Base-by-base conservation (phyloP, 37 sponge, comb jelly and placozoan species). In the Oopsacas minuta region DNA sequence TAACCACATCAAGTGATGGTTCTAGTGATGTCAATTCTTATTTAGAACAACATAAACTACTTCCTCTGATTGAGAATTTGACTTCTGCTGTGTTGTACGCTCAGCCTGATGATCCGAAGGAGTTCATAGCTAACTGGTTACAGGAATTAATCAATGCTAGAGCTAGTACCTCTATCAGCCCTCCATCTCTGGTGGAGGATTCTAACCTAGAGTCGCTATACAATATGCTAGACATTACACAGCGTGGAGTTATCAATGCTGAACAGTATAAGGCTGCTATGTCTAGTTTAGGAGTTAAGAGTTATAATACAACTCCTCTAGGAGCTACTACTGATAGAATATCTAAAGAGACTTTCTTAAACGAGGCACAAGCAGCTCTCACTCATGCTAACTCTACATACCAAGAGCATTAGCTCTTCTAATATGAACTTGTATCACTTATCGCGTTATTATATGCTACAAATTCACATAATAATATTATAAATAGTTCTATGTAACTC, bases 181-280 rank as follows among this genome's bases (percentile, higher is more conserved):
- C 92, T 15, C 97, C 94, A 1, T 83, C 82, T 34, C 86, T 93
- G 36, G 37, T 96, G 17, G 91, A 93, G 52, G 91, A 92, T 36
- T 86, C 89, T 3, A 96, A 96, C 75, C 81, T 96, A 12, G 37
- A 53, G 39, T 91, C 94, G 10, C 82, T 96, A 8, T 96, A 88
- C 82, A 84, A 89, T 23, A 96, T 93, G 97, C 39, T 96, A 85
- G 97, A 96, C 85, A 87, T 91, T 23, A 87, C 92, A 5, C 86
- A 86, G 52, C 87, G 83, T 3, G 97, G 97, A 35, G 81, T 85
- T 49, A 93, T 96, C 22, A 87, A 53, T 34, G 49, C 49, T 15
- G 90, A 87, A 39, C 94, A 96, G 89, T 96, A 96, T 69, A 39
- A 85, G 34, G 83, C 86, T 23, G 94, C 92, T n/a, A 94, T 94